phyloP scores from a whole-genome alignment of 2,113 vertebrate species.

The Nibea coibor region DNA sequence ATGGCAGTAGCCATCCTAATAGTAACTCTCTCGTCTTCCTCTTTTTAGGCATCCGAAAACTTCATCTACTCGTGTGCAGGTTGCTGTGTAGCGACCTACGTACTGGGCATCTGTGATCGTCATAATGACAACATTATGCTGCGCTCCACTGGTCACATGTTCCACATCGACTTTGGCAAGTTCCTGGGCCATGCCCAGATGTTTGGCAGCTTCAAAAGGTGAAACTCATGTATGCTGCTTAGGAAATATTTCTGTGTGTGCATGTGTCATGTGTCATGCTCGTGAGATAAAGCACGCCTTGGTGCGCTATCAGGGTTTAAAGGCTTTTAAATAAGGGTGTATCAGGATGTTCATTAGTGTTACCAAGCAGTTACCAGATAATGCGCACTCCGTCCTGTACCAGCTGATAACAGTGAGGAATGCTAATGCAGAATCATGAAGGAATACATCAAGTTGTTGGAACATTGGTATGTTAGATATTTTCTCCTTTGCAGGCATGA shows the following conservation, averaged over 20 bases:
- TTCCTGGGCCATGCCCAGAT: constrained; percentile 98
- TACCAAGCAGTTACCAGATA: neutral
- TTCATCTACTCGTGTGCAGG: constrained; percentile 99
- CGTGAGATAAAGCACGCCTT: neutral
- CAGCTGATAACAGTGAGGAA: neutral
- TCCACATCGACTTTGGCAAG: constrained; percentile 99
- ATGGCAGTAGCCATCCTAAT: neutral
- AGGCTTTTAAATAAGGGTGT: neutral
- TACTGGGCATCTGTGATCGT: constrained; percentile 97
- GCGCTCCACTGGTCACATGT: constrained; percentile 97
- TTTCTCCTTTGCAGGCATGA: neutral
- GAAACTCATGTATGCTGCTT: neutral
- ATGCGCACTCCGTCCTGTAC: neutral
- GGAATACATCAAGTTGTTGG: neutral
- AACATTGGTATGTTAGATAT: neutral
- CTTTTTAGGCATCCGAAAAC: constrained; percentile 93
- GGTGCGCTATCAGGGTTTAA: neutral
- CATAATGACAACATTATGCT: constrained; percentile 99
- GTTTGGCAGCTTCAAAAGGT: constrained; percentile 99
- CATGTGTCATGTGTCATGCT: neutral
- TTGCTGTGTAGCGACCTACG: constrained; percentile 97
- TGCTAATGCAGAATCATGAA: neutral
- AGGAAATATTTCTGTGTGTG: neutral
- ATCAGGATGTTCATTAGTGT: neutral
- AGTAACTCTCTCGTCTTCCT: neutral